These are phyloP conservation scores for Phalera bucephala DNA, from an alignment of 2,888 invertebrate genomes.

Conservation along the genomic window DNA sequence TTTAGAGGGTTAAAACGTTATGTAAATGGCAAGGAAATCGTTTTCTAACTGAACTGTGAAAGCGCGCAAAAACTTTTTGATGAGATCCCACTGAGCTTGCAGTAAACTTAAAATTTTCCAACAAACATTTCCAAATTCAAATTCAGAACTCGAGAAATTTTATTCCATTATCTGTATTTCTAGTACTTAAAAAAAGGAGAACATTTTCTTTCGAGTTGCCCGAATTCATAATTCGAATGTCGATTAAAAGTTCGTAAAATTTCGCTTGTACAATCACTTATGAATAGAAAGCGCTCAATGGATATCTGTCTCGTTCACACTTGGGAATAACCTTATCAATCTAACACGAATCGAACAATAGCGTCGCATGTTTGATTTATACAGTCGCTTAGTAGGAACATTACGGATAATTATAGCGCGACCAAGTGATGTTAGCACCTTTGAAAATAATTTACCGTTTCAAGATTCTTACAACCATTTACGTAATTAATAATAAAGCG, in stretches of 20 bases:
- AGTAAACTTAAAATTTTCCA: slow-evolving; percentile 41
- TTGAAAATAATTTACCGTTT: slow-evolving; percentile 27
- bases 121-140: slow-evolving; percentile 16
- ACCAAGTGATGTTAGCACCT: slow-evolving; percentile 61
- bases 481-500: background rate
- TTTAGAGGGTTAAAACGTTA: slow-evolving; percentile 61
- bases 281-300: slow-evolving; percentile 72
- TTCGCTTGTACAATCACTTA: slow-evolving; percentile 65
- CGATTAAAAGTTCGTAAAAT: slow-evolving; percentile 32
- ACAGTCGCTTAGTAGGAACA: slow-evolving; percentile 82
- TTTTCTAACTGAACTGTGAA: slow-evolving; percentile 62
- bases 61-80: slow-evolving; percentile 68
- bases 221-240: slow-evolving; percentile 15
- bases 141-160: background rate
- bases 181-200: background rate
- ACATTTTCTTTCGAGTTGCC: slow-evolving; percentile 3
- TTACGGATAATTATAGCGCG: slow-evolving; percentile 79
- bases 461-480: too few relatives aligned
- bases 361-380: slow-evolving; percentile 82
- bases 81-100: slow-evolving; percentile 47
- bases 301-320: slow-evolving; percentile 79
- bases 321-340: slow-evolving; percentile 81
- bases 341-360: slow-evolving; percentile 82
- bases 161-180: background rate
- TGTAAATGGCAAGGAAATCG: slow-evolving; percentile 68